A percentile compares a stretch with the other conserved stretches of the same genome.
Evolutionary conservation across 2,113 vertebrate species (phyloP).

Genomic region (Tapirus terrestris): DNA sequence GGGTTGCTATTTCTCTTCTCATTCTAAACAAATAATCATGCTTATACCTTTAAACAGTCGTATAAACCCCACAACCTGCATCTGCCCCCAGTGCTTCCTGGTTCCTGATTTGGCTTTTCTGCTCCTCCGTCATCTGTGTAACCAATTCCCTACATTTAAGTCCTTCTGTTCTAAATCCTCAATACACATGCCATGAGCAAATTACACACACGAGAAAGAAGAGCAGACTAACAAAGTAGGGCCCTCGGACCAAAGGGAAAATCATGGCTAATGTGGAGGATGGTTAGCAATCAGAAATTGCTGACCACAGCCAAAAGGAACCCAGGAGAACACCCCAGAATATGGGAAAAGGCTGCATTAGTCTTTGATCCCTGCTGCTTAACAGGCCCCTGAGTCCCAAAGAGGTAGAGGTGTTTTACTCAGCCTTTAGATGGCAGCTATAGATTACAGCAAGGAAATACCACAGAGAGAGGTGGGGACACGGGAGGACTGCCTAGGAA

Average conservation of each 20-base stretch:
- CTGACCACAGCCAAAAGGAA: accelerated
- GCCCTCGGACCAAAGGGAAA: accelerated
- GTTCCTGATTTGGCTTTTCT: background rate
- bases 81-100: background rate
- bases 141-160: background rate
- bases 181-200: accelerated
- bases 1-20: background rate
- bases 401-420: accelerated
- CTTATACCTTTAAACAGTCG: accelerated
- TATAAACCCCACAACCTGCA: accelerated
- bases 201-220: accelerated
- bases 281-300: accelerated
- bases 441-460: too few relatives aligned
- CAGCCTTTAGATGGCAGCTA: background rate
- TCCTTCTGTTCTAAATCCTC: background rate
- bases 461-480: background rate
- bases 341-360: accelerated
- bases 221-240: background rate
- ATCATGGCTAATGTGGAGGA: accelerated
- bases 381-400: background rate
- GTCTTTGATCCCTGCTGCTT: too few relatives aligned
- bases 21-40: background rate
- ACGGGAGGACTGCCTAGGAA: background rate
- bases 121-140: background rate
- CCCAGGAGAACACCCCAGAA: accelerated